phyloP scores from a whole-genome alignment of 2,888 invertebrate genomes.

The Synergus itoensis region DNA sequence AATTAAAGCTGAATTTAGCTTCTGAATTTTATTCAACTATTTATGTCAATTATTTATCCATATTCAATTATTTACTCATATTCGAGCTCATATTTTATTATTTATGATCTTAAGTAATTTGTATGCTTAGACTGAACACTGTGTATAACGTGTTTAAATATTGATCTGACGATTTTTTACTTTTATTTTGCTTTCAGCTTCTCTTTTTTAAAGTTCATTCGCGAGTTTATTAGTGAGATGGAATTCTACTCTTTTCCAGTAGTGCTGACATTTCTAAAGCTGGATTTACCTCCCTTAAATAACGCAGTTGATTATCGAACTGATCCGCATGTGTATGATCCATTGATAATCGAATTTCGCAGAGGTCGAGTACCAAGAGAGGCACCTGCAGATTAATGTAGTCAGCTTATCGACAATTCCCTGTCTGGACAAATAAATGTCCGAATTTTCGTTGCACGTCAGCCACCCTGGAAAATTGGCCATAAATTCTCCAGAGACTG shows the following conservation, averaged over 20 bases:
- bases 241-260: slow-evolving; percentile 10
- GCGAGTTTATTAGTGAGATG: not conserved
- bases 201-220: not conserved
- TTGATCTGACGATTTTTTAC: too few relatives aligned
- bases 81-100: too few relatives aligned
- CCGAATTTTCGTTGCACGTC: slow-evolving; percentile 51
- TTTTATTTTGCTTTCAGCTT: not conserved
- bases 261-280: not conserved
- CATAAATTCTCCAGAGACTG: slow-evolving; percentile 49
- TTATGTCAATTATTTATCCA: not conserved
- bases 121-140: too few relatives aligned
- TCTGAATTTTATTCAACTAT: not conserved
- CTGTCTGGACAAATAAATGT: slow-evolving; percentile 53
- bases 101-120: too few relatives aligned
- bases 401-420: slow-evolving; percentile 55
- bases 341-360: slow-evolving; percentile 40
- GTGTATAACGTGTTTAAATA: too few relatives aligned
- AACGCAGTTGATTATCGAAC: slow-evolving; percentile 30
- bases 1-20: not conserved
- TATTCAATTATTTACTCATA: too few relatives aligned
- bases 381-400: slow-evolving; percentile 56
- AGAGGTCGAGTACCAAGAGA: slow-evolving; percentile 43
- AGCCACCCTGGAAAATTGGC: slow-evolving; percentile 50
- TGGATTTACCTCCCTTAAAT: slow-evolving; percentile 13
- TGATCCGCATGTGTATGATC: slow-evolving; percentile 47